Evolutionary conservation across 2,797 vertebrate species (phyloP).

Genomic region (Cyclura pinguis): DNA sequence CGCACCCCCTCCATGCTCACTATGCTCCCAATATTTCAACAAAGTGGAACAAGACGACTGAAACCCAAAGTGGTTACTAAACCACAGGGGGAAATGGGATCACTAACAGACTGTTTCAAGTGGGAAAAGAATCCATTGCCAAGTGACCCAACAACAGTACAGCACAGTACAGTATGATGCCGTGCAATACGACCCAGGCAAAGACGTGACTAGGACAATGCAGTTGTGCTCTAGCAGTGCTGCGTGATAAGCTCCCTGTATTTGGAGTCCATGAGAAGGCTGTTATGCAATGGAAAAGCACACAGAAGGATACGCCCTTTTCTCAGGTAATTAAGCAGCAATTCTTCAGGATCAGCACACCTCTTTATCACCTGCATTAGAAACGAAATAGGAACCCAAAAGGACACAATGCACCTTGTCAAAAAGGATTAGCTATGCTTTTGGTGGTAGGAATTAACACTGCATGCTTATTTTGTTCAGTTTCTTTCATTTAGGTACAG

Average conservation of each 20-base stretch:
- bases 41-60: no score
- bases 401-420: background rate
- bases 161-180: background rate
- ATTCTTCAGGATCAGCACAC: constrained; percentile 80
- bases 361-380: constrained; percentile 76
- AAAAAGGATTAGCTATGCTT: constrained; percentile 30
- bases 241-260: no score
- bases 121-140: no score
- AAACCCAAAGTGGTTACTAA: no score
- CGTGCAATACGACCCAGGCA: background rate
- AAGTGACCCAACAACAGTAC: no score
- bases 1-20: no score
- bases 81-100: no score
- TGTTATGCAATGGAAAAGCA: constrained; percentile 24
- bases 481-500: constrained; percentile 22
- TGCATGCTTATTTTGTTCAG: background rate
- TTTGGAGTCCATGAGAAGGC: background rate
- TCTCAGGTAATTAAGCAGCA: constrained; percentile 82
- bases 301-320: constrained; percentile 78
- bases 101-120: no score
- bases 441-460: constrained; percentile 14
- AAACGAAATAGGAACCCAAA: background rate
- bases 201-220: no score
- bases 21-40: no score
- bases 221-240: no score